Base-by-base conservation (phyloP, 1,140 invertebrate genomes). In the Drosophila parvula region DNA sequence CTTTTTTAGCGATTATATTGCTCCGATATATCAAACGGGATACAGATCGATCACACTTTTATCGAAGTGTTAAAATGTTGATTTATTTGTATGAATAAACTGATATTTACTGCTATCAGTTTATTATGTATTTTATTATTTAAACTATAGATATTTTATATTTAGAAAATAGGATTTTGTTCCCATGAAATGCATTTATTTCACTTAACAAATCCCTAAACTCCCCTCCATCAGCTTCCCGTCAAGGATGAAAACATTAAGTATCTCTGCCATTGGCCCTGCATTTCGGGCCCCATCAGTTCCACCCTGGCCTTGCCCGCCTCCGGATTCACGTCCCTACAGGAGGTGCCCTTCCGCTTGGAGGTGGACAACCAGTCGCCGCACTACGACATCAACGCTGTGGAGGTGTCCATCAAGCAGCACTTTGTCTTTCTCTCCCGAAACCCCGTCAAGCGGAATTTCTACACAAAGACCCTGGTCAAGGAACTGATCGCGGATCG, bases 181-280 rank as follows among this genome's bases (percentile, higher is more conserved):
- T 30, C 5, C 5, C 5, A 30, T 22, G 7, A 30, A 30, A 30
- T n/a, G n/a, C 2, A 16, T 11, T 16, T 16, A 16, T 7, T 2
- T 50, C n/a, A 11, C 27, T 30, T 0, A n/a, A 16, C 0, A 11
- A 30, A 32, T 16, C 4, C 9, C 9, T 50, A 0, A 6, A 4
- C 22, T 10, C 27, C 7, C 11, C 10, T 16, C 10, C 3, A 30
- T 8, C 32, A 91, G 91, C 61, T 91, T 0, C 73, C 90, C 0
- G 77, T 91, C 6, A 86, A 90, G 60, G 89, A 91, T 34, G 91
- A 91, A 57, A 91, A 90, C 28, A 67, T 88, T 6, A 91, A 91
- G 47, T 91, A 91, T 71, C 89, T 91, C n/a, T 91, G 91, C 60
- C 84, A 90, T 53, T 90, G 91, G 88, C 90, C 91, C 7, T 91